Evolutionary conservation across 2,888 invertebrate genomes (phyloP).

Genomic region (Dioctria rufipes): DNA sequence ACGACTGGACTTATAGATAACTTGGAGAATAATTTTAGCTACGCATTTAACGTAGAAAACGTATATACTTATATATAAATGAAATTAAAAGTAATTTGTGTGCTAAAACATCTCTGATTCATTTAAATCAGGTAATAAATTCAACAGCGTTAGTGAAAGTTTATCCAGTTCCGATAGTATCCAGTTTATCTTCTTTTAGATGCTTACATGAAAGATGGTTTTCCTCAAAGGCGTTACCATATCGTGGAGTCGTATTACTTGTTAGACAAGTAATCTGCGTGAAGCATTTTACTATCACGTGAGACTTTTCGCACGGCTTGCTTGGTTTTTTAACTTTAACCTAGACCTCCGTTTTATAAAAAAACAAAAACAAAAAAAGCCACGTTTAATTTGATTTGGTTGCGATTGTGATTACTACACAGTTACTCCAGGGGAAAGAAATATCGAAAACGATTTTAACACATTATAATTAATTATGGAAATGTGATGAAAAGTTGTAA

Average conservation of each 20-base stretch:
- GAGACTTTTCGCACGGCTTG: neutral
- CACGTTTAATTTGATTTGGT: too few relatives aligned
- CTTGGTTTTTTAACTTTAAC: constrained; percentile 17
- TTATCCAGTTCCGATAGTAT: constrained; percentile 38
- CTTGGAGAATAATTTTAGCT: neutral
- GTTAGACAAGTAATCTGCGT: constrained; percentile 1
- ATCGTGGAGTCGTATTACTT: neutral
- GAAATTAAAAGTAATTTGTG: constrained; percentile 26
- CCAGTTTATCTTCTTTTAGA: constrained; percentile 39
- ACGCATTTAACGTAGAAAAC: neutral
- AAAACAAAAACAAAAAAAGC: neutral
- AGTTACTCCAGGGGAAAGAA: neutral
- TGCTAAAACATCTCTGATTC: neutral
- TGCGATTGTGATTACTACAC: too few relatives aligned
- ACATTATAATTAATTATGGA: constrained; percentile 7
- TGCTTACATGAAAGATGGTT: constrained; percentile 16
- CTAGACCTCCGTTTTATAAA: constrained; percentile 33
- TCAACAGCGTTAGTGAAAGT: constrained; percentile 50
- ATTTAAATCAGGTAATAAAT: constrained; percentile 36
- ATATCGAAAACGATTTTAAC: neutral
- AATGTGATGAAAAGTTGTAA: constrained; percentile 6
- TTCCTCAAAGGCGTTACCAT: constrained; percentile 36
- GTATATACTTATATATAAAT: neutral
- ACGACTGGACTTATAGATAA: neutral
- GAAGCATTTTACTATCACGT: constrained; percentile 6